Conservation (phyloP, 2,797 vertebrate species). For the Rhinella marina region DNA sequence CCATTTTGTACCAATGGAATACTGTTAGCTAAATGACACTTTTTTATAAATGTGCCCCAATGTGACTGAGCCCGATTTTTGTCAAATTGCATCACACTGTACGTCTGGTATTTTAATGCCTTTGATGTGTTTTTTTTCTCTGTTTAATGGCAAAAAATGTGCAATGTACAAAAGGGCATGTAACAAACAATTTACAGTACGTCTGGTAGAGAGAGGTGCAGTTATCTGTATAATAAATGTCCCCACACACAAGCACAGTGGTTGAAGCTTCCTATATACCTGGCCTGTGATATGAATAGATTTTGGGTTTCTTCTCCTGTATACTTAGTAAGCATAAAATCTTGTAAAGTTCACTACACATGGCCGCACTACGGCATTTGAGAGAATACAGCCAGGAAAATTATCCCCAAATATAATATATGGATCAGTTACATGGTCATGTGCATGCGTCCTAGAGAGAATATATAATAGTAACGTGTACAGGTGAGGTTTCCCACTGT, state of each 20-base stretch:
- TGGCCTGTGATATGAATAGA: neutral
- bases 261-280: neutral
- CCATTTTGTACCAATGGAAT: no score
- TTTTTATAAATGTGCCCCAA: no score
- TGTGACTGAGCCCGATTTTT: no score
- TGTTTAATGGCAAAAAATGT: no score
- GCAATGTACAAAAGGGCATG: no score
- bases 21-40: no score
- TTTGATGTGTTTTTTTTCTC: no score
- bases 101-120: no score
- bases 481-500: neutral
- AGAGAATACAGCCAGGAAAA: neutral
- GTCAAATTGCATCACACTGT: no score
- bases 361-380: neutral
- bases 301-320: neutral
- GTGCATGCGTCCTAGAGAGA: neutral
- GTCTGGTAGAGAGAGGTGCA: no score
- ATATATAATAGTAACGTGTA: neutral
- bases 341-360: neutral
- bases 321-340: neutral
- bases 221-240: neutral
- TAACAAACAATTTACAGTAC: no score
- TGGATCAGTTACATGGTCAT: neutral
- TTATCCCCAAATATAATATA: neutral
- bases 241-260: neutral